Evolutionary conservation across 2,888 invertebrate genomes (phyloP).

Genomic region (Drosophila austrosaltans): DNA sequence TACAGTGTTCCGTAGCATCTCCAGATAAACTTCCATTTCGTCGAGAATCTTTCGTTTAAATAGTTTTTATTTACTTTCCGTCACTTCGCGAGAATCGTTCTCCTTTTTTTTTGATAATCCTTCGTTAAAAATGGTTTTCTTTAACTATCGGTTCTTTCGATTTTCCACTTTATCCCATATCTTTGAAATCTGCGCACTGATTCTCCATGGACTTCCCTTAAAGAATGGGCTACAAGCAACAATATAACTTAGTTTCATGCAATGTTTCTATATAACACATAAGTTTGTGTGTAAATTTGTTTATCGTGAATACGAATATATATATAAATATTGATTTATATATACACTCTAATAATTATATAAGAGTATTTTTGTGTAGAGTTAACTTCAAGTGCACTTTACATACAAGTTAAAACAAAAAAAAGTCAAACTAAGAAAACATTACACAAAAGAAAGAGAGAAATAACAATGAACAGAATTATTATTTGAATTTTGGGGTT

Average conservation of each 20-base stretch:
- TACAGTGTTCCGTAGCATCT: too few species aligned
- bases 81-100: too few species aligned
- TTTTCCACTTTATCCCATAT: neutral
- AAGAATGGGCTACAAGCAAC: neutral
- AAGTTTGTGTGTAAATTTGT: slow-evolving; percentile 1
- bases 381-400: slow-evolving; percentile 57
- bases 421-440: slow-evolving; percentile 34
- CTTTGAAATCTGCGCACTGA: slow-evolving; percentile 1
- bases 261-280: neutral
- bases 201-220: neutral
- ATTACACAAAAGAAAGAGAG: slow-evolving; percentile 55
- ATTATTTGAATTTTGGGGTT: slow-evolving; percentile 40
- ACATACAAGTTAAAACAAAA: slow-evolving; percentile 50
- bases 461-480: slow-evolving; percentile 7
- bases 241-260: slow-evolving; percentile 3
- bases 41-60: too few species aligned
- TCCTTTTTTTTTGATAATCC: too few species aligned
- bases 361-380: slow-evolving; percentile 32
- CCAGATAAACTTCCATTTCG: too few species aligned
- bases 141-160: too few species aligned
- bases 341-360: neutral
- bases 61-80: too few species aligned
- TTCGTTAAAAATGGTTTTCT: too few species aligned
- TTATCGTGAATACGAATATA: neutral
- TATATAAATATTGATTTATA: neutral